Evolutionary conservation across 2,888 invertebrate genomes (phyloP).

Genomic region (Lithosia quadra): DNA sequence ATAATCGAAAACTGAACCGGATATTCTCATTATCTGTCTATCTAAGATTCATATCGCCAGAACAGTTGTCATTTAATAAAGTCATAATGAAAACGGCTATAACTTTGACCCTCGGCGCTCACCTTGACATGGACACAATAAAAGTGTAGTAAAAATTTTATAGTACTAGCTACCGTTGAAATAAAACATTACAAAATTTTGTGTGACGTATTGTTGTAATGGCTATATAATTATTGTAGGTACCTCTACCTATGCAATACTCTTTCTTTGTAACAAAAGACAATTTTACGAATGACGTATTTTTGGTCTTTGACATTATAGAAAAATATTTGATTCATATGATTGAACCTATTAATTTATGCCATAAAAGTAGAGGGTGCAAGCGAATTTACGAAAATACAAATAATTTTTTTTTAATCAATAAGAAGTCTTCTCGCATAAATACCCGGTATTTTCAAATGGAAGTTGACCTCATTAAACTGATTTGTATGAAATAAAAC

Average conservation of each 20-base stretch:
- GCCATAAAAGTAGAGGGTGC: background rate
- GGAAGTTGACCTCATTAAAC: background rate
- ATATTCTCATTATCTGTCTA: constrained; percentile 9
- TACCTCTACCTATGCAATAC: background rate
- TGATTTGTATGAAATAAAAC: background rate
- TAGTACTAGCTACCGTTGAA: constrained; percentile 16
- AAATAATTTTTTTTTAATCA: too few species aligned
- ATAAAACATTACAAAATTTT: constrained; percentile 28
- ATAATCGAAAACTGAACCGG: background rate
- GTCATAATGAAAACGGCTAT: constrained; percentile 32
- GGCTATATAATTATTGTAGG: background rate
- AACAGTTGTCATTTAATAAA: constrained; percentile 42
- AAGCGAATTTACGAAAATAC: too few species aligned
- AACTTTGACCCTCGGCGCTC: constrained; percentile 34
- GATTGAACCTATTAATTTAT: background rate
- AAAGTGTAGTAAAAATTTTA: constrained; percentile 36
- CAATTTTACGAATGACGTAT: background rate
- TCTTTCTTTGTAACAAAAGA: background rate
- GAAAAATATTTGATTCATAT: too few species aligned
- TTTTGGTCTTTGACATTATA: too few species aligned
- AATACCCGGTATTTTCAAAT: too few species aligned
- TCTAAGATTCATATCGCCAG: constrained; percentile 32
- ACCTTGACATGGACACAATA: constrained; percentile 44
- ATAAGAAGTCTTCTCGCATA: too few species aligned
- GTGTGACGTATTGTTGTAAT: constrained; percentile 23